Conservation (phyloP, 2,113 vertebrate genomes). For the Hydrochoerus hydrochaeris region DNA sequence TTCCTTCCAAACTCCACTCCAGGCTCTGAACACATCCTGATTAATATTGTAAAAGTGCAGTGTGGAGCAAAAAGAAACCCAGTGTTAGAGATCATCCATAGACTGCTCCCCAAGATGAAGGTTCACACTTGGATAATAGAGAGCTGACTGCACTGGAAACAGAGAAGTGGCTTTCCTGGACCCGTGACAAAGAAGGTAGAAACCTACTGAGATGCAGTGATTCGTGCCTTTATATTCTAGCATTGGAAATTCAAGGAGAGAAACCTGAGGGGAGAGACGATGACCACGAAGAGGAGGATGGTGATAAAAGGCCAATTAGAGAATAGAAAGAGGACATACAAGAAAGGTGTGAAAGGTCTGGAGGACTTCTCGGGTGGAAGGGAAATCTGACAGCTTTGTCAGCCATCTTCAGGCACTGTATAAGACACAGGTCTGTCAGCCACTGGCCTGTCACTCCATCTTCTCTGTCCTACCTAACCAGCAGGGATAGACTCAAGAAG, state of each 20-base stretch:
- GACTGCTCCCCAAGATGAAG: constrained; percentile 64
- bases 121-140: constrained; percentile 66
- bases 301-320: neutral
- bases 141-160: constrained; percentile 63
- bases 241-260: constrained; percentile 49
- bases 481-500: neutral
- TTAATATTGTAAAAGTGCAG: constrained; percentile 51
- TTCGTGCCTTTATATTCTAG: constrained; percentile 65
- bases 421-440: neutral
- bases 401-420: neutral
- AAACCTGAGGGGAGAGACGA: neutral
- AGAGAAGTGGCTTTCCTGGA: constrained; percentile 47
- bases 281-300: neutral
- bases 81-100: constrained; percentile 55
- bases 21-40: constrained; percentile 59
- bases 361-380: neutral
- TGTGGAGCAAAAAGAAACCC: constrained; percentile 56
- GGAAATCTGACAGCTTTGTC: neutral
- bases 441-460: neutral
- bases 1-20: constrained; percentile 49
- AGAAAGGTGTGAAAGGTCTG: neutral
- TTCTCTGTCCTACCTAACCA: neutral
- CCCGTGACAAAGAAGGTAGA: constrained; percentile 31
- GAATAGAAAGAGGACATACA: neutral
- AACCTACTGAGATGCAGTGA: constrained; percentile 9